phyloP scores from a whole-genome alignment of 2,113 vertebrate species.

The Empidonax alnorum region DNA sequence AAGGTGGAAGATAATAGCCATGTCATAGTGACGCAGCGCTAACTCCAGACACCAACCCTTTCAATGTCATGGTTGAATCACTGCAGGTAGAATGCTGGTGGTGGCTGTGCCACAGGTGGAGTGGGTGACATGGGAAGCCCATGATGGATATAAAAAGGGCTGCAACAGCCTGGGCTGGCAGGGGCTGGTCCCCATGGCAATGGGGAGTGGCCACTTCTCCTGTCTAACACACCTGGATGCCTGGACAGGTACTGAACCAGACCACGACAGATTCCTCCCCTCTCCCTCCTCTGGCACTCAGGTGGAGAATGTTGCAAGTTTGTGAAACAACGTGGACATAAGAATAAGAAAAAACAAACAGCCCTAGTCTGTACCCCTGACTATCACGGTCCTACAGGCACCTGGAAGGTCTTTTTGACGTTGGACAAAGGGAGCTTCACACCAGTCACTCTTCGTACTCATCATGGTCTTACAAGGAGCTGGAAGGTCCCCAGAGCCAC shows the following conservation, averaged over 20 bases:
- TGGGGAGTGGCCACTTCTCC: neutral
- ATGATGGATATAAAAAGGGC: neutral
- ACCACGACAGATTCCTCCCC: neutral
- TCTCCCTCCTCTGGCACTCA: neutral
- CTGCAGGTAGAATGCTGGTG: neutral
- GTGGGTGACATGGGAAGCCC: neutral
- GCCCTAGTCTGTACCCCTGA: neutral
- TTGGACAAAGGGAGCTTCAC: neutral
- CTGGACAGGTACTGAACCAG: neutral
- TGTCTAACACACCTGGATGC: neutral
- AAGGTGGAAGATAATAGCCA: neutral
- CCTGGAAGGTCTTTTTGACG: neutral
- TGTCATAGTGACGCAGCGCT: neutral
- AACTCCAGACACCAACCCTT: neutral
- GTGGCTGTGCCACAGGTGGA: neutral
- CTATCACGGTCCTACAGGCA: neutral
- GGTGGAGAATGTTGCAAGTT: neutral
- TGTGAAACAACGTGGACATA: neutral
- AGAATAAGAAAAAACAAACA: neutral
- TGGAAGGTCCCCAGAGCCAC: neutral
- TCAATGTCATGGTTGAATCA: neutral
- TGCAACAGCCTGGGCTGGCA: neutral
- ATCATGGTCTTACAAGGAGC: neutral
- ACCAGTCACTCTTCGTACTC: neutral
- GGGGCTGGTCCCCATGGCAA: neutral